These are phyloP conservation scores for Tachystola acroxantha DNA, from an alignment of 2,888 invertebrate species.

Conservation along the genomic window DNA sequence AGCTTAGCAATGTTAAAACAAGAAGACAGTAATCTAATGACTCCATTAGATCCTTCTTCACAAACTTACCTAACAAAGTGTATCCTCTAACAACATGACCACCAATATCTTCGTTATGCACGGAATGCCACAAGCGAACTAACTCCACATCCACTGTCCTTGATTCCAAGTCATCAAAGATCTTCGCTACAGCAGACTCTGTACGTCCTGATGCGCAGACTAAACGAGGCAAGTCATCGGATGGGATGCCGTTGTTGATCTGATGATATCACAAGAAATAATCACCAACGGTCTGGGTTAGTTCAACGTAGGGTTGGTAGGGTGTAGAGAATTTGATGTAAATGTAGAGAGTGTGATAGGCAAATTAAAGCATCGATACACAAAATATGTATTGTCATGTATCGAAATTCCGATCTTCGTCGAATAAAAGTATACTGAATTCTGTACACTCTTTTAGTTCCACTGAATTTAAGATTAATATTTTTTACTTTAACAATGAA, in stretches of 20 bases:
- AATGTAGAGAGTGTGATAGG: no score
- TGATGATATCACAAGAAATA: constrained; percentile 16
- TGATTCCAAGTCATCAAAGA: constrained; percentile 81
- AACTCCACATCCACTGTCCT: constrained; percentile 81
- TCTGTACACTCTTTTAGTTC: no score
- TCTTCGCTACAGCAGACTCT: constrained; percentile 82
- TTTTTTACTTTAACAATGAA: no score
- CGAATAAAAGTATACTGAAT: no score
- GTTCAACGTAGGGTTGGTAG: no score
- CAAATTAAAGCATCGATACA: no score
- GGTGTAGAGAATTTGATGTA: no score
- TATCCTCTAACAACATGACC: constrained; percentile 89
- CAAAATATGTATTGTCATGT: no score
- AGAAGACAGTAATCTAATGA: neutral
- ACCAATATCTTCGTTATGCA: constrained; percentile 75
- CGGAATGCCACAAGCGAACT: constrained; percentile 77
- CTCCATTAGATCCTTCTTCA: neutral
- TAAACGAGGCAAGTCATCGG: constrained; percentile 84
- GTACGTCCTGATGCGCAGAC: constrained; percentile 88
- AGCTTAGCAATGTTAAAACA: neutral
- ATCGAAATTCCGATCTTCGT: no score
- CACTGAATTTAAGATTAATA: no score
- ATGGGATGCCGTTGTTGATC: constrained; percentile 79
- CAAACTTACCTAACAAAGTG: constrained; percentile 68
- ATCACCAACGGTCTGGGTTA: neutral